Evolutionary conservation across 2,888 invertebrate species (phyloP).

Genomic region (Dusona sp.): DNA sequence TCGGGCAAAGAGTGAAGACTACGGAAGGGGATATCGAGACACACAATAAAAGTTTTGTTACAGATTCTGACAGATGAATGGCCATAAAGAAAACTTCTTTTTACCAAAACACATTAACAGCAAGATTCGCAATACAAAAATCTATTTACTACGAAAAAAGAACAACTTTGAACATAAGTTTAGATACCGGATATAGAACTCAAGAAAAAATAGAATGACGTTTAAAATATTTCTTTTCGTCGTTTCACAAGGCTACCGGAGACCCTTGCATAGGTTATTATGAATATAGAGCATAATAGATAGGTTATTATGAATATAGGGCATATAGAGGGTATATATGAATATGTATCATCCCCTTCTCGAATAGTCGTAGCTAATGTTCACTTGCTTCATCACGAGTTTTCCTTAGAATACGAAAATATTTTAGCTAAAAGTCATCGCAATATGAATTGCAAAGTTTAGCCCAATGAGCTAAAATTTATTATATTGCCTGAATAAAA

Average conservation of each 20-base stretch:
- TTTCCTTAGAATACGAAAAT: background rate
- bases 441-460: background rate
- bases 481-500: background rate
- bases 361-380: background rate
- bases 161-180: background rate
- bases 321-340: no score
- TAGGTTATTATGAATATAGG: no score
- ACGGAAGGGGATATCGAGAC: background rate
- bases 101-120: background rate
- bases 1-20: background rate
- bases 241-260: no score
- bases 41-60: background rate
- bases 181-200: background rate
- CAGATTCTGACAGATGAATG: background rate
- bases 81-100: background rate
- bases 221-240: no score
- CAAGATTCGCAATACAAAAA: background rate
- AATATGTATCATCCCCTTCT: background rate
- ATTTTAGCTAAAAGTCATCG: background rate
- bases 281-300: no score
- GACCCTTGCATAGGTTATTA: no score
- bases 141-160: background rate
- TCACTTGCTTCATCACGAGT: background rate
- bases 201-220: background rate
- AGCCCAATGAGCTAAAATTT: background rate